Conservation (phyloP, 2,888 invertebrate species). For the Cephus pulcher region DNA sequence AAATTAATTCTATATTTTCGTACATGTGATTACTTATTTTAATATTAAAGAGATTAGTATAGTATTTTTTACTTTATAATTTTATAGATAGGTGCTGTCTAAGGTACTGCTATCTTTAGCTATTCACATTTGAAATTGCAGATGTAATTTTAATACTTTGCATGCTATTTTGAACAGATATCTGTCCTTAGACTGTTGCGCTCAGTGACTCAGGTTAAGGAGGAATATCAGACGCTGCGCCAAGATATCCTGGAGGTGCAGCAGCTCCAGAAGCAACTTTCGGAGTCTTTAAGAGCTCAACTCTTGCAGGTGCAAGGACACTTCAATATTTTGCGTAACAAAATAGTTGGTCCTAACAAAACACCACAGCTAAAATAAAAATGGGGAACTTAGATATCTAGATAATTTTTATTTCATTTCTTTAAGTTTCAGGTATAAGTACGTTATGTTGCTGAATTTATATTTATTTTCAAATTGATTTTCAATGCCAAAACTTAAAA, state of each 20-base stretch:
- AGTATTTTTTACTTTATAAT: background rate
- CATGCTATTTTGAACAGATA: conserved; percentile 65
- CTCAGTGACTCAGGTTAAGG: conserved; percentile 80
- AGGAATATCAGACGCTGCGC: conserved; percentile 82
- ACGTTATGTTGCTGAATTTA: background rate
- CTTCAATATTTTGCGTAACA: conserved; percentile 78
- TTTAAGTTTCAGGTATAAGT: background rate
- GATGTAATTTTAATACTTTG: background rate
- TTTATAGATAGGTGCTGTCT: background rate
- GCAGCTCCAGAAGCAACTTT: conserved; percentile 82
- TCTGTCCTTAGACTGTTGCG: conserved; percentile 80
- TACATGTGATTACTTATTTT: conserved; percentile 1
- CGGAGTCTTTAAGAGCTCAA: conserved; percentile 79
- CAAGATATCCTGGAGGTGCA: conserved; percentile 85
- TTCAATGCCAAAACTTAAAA: background rate
- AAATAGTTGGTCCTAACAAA: conserved; percentile 70
- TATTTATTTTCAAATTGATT: background rate
- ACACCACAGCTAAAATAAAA: conserved; percentile 54
- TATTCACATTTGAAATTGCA: background rate
- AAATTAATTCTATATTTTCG: background rate
- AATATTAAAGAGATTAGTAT: background rate
- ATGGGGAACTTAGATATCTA: background rate
- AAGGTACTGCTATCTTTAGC: background rate
- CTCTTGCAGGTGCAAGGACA: conserved; percentile 80
- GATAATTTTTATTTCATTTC: background rate